Percentiles rank a stretch among this genome's conserved stretches.
Conservation (phyloP, 2,113 vertebrate genomes). For the Catharus minimus region DNA sequence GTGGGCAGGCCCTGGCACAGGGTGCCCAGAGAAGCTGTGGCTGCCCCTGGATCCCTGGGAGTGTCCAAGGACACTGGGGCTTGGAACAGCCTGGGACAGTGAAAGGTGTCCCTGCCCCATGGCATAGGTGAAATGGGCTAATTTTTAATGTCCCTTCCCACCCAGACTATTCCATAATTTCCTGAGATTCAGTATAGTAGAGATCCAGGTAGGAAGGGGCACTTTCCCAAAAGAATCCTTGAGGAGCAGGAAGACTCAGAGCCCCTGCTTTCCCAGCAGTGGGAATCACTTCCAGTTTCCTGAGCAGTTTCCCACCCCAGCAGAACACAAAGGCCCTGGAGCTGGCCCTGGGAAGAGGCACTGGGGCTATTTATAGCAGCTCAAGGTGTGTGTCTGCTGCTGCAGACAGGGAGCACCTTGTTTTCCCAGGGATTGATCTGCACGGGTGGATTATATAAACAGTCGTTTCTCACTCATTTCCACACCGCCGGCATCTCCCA, state of each 20-base stretch:
- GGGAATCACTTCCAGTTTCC: not conserved
- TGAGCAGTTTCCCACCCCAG: not conserved
- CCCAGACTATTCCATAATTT: not conserved
- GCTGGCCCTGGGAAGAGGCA: not conserved
- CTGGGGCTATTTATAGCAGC: not conserved
- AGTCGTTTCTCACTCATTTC: slow-evolving; percentile 29
- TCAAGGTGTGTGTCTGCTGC: not conserved
- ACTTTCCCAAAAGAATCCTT: not conserved
- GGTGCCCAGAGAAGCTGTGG: not conserved
- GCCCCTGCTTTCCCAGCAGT: fast-evolving
- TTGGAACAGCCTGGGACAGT: fast-evolving
- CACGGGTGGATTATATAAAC: not conserved
- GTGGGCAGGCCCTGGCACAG: not conserved
- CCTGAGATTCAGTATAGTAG: not conserved
- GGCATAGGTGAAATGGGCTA: too few species aligned
- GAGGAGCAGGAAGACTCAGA: not conserved
- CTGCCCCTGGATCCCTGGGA: not conserved
- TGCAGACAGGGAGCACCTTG: not conserved
- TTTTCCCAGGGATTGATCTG: not conserved
- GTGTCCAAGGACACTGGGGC: not conserved
- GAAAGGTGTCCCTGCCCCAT: not conserved
- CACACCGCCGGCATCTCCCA: not conserved
- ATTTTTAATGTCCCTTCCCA: not conserved
- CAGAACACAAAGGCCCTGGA: not conserved
- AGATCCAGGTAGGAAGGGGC: not conserved